These are phyloP conservation scores for Clanis bilineata DNA, from an alignment of 2,888 invertebrate genomes.

Conservation along the genomic window DNA sequence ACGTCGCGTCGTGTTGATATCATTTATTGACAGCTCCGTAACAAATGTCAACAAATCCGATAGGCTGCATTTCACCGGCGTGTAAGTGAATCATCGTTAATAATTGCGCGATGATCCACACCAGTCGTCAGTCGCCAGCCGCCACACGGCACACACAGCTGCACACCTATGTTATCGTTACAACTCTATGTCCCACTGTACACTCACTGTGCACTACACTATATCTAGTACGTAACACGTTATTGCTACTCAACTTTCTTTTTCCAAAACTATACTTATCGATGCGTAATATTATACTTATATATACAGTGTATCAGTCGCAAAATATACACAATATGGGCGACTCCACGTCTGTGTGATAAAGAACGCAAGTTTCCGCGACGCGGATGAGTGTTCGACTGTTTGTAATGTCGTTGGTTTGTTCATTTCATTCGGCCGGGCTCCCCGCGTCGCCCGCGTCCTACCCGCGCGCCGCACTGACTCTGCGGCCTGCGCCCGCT, in stretches of 20 bases:
- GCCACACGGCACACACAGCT: slow-evolving; percentile 50
- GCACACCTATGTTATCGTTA: slow-evolving; percentile 27
- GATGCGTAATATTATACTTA: slow-evolving; percentile 44
- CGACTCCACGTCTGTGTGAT: slow-evolving; percentile 44
- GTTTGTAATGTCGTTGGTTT: slow-evolving; percentile 74
- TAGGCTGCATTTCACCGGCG: slow-evolving; percentile 81
- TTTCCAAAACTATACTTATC: slow-evolving; percentile 47
- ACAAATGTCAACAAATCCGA: slow-evolving; percentile 80
- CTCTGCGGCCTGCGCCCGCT: slow-evolving; percentile 69
- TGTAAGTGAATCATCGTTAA: slow-evolving; percentile 82
- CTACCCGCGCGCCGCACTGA: slow-evolving; percentile 58
- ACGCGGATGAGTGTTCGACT: slow-evolving; percentile 77
- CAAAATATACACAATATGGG: slow-evolving; percentile 39
- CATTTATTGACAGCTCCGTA: slow-evolving; percentile 76
- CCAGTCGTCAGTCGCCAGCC: slow-evolving; percentile 35
- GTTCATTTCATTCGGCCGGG: slow-evolving; percentile 68
- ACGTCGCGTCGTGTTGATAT: slow-evolving; percentile 62
- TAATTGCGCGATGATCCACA: slow-evolving; percentile 80
- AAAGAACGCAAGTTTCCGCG: slow-evolving; percentile 63
- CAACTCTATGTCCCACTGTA: slow-evolving; percentile 32
- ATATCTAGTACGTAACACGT: slow-evolving; percentile 25
- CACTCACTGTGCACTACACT: neutral
- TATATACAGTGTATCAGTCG: slow-evolving; percentile 51
- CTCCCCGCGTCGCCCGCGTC: slow-evolving; percentile 52
- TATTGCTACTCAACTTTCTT: slow-evolving; percentile 47